Percentiles rank a stretch among this genome's conserved stretches.
phyloP scores from a whole-genome alignment of 1,140 invertebrate species.

The Bombus confusus region DNA sequence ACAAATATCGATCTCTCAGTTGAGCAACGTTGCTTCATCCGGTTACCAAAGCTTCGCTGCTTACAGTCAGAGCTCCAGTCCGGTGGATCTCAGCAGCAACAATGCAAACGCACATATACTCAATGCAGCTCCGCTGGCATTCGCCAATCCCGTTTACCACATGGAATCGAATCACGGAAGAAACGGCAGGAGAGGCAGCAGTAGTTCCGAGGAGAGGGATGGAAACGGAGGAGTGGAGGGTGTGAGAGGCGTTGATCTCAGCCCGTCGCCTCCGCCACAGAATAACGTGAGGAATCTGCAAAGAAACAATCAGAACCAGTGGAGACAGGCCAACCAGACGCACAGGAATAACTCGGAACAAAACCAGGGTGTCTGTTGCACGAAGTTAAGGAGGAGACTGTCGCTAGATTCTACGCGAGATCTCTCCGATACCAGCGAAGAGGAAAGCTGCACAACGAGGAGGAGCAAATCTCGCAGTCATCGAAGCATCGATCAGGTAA shows the following conservation, averaged over 20 bases:
- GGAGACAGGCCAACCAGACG: constrained; percentile 73
- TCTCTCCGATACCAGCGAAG: constrained; percentile 87
- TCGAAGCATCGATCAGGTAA: constrained; percentile 86
- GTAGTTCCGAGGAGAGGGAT: constrained; percentile 82
- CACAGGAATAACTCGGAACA: constrained; percentile 76
- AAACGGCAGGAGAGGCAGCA: constrained; percentile 76
- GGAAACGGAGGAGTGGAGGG: constrained; percentile 76
- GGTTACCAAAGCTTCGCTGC: constrained; percentile 96
- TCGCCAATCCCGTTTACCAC: constrained; percentile 93
- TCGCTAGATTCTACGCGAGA: constrained; percentile 89
- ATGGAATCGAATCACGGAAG: constrained; percentile 83
- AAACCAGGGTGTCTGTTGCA: constrained; percentile 74
- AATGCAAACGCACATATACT: constrained; percentile 83
- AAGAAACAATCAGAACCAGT: constrained; percentile 81
- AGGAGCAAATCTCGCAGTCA: constrained; percentile 84
- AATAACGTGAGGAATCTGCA: constrained; percentile 81
- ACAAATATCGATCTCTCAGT: constrained; percentile 88
- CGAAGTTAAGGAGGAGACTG: constrained; percentile 83
- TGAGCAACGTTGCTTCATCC: constrained; percentile 92
- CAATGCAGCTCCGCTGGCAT: constrained; percentile 88
- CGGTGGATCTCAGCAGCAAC: constrained; percentile 87
- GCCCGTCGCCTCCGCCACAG: constrained; percentile 77
- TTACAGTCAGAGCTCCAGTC: constrained; percentile 94
- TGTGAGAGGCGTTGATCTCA: constrained; percentile 78
- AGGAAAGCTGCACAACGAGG: constrained; percentile 79